Base-by-base conservation (phyloP, 1,140 invertebrate genomes). In the Helicorthomorpha holstii region DNA sequence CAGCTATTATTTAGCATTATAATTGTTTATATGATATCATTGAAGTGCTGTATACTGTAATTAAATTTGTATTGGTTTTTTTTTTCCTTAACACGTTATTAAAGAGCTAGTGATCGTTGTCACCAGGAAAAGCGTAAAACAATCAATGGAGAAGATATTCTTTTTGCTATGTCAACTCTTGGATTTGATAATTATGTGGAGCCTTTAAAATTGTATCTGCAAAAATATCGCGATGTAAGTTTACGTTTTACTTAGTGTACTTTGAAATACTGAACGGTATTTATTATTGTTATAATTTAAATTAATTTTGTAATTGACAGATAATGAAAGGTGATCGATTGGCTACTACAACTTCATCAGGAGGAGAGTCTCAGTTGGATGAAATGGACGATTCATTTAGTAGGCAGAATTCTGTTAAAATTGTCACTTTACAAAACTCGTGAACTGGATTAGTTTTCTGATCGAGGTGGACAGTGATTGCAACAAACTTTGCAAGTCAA, bases 111-210 rank as follows among this genome's bases (percentile, higher is more conserved):
- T 66, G 92, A 97, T 63, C 71, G 91, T 24, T 97, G 92, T 71
- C 85, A 94, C 59, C 82, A 94, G 70, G 96, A 99, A 65, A 98
- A 98, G 67, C 71, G 96, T 26, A 99, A 99, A 73, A 98, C 96
- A 1, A 98, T 99, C 23, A 98, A 98, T 61, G 95, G 94, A 53
- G 96, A 99, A 73, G 93, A 96, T 72, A 86, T 98, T 53, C 68
- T 97, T 10, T 96, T 88, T 69, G 94, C 96, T 0, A 95, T 99
- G 84, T 86, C 87, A 43, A 85, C 83, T 2, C 73, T 98, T 16
- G 95, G 95, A 12, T 98, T 99, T 71, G 95, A 99, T 62, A 96
- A 93, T 68, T 98, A 98, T 68, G 85, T 98, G 16, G 94, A 98
- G 62, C 93, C 94, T 0, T 67, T 99, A 22, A 96, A 95, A 72